Evolutionary conservation across 2,797 vertebrate genomes (phyloP), one percentile per base, ranked within the genome.

Genomic region (Etheostoma perlongum): DNA sequence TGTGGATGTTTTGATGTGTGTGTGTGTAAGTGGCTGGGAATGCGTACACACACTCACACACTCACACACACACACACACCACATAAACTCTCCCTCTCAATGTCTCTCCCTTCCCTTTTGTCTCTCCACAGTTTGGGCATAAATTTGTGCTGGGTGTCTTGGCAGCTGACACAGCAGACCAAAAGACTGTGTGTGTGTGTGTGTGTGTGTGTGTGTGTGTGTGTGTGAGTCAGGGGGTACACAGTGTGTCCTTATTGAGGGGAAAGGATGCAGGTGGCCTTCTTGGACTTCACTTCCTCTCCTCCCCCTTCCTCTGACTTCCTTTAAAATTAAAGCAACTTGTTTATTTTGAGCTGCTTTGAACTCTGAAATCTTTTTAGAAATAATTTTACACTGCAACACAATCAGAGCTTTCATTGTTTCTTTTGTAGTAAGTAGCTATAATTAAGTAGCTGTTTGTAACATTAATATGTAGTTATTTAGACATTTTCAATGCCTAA

Each of bases 181-280:
- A 52, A 86, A 81, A 86, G 62, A 76, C 53, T 76, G 1, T 69
- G 23, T 84, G 51, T 83, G 48, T 68, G 55, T 74, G 63, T 53
- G n/a, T 46, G 36, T 30, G 21, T 55, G 53, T 52, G 61, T 76
- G 59, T 49, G 51, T 19, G 54, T 40, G 33, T 48, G 72, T 73
- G 64, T 80, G 57, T 51, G 33, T 46, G 36, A 60, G 52, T 72
- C 33, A 67, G 62, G 57, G 44, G 49, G 49, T 65, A 76, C 60
- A 85, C 74, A 82, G 60, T 81, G 76, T 72, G 76, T 91, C 64
- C 48, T 84, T 67, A 76, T 70, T 88, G 59, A 79, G 60, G 54
- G 58, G 69, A 88, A 87, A 92, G 91, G 92, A 94, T 94, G 94
- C 94, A 94, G 92, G 92, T 93, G 93, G 91, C 81, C 87, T 88